Evolutionary conservation across 2,113 vertebrate genomes (phyloP).

Genomic region (Catharus bicknelli): DNA sequence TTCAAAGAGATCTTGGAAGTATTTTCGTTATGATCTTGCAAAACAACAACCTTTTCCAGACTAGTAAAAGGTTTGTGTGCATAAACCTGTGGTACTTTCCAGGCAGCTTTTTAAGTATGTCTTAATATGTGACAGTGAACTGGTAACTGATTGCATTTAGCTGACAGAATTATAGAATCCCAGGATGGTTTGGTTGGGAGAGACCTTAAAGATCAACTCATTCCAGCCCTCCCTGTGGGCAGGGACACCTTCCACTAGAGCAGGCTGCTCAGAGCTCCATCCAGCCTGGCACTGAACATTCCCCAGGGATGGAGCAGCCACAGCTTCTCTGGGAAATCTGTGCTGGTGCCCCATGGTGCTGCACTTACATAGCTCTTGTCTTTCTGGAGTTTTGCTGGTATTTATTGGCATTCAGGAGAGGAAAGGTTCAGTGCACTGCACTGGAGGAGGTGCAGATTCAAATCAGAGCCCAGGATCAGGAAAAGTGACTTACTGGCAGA

Average conservation of each 20-base stretch:
- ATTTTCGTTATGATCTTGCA: background rate
- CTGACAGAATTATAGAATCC: background rate
- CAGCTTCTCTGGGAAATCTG: background rate
- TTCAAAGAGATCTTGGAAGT: background rate
- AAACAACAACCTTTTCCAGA: background rate
- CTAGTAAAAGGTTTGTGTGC: background rate
- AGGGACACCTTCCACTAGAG: background rate
- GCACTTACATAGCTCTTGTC: background rate
- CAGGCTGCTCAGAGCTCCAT: background rate
- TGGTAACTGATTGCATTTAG: background rate
- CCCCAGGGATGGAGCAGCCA: background rate
- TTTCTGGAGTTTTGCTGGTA: background rate
- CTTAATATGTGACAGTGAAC: background rate
- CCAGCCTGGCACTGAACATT: background rate
- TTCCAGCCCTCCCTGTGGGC: background rate
- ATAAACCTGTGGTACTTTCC: background rate
- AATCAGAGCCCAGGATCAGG: background rate
- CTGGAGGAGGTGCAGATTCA: background rate
- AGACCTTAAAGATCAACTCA: background rate
- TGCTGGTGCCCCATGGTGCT: background rate
- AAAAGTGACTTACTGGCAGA: conserved; percentile 88
- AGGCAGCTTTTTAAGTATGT: background rate
- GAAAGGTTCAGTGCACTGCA: background rate
- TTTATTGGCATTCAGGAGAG: background rate
- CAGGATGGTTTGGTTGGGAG: background rate